phyloP scores from a whole-genome alignment of 2,888 invertebrate species.

The Macropis europaea region DNA sequence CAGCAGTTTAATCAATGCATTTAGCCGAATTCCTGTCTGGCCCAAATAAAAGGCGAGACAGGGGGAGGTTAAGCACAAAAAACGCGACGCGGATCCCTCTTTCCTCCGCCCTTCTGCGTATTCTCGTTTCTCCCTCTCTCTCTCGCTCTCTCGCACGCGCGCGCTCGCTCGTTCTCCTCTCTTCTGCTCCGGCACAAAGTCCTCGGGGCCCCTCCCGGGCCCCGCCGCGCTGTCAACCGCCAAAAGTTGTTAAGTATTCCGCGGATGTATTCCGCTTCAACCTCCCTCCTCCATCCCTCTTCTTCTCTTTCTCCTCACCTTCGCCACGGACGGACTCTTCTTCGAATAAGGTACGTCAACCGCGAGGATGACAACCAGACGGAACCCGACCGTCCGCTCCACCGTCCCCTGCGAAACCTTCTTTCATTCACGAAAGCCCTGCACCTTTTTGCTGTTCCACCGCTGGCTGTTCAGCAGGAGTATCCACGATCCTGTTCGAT shows the following conservation, averaged over 20 bases:
- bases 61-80: slow-evolving; percentile 70
- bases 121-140: slow-evolving; percentile 8
- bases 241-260: slow-evolving; percentile 73
- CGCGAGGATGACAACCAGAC: slow-evolving; percentile 58
- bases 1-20: slow-evolving; percentile 80
- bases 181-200: slow-evolving; percentile 37
- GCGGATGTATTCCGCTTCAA: slow-evolving; percentile 65
- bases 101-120: slow-evolving; percentile 7
- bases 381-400: slow-evolving; percentile 45
- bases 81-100: slow-evolving; percentile 56
- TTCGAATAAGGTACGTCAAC: slow-evolving; percentile 64
- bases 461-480: too few species aligned
- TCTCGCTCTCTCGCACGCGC: slow-evolving; percentile 37
- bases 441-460: too few species aligned
- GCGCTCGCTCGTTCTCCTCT: too few species aligned
- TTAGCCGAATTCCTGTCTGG: slow-evolving; percentile 80
- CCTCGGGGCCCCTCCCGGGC: slow-evolving; percentile 27
- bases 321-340: slow-evolving; percentile 43
- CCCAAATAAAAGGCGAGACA: slow-evolving; percentile 78
- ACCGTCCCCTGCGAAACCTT: slow-evolving; percentile 35
- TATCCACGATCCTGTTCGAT: too few species aligned
- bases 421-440: slow-evolving; percentile 62
- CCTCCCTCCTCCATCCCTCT: slow-evolving; percentile 5
- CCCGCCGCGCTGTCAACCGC: slow-evolving; percentile 43
- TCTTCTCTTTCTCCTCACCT: slow-evolving; percentile 9